phyloP scores from a whole-genome alignment of 2,888 invertebrate genomes.

The Pristionchus exspectatus region DNA sequence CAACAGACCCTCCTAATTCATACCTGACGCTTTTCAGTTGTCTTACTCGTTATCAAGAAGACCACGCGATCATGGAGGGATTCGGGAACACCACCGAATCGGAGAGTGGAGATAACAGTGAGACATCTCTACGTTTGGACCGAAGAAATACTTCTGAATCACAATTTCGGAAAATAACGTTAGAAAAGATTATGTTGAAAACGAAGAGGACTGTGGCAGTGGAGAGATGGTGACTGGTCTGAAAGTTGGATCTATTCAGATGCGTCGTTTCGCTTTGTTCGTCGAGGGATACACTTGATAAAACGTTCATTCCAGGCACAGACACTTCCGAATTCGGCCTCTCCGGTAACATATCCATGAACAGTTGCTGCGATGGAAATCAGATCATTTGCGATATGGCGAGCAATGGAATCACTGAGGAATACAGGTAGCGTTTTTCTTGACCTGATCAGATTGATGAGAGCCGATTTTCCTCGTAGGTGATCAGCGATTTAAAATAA shows the following conservation, averaged over 20 bases:
- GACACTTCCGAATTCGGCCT: conserved; percentile 18
- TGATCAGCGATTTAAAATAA: background rate
- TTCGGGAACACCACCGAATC: background rate
- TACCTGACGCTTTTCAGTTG: conserved; percentile 9
- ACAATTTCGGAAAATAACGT: conserved; percentile 67
- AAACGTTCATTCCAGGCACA: background rate
- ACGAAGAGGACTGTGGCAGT: conserved; percentile 75
- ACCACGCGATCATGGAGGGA: conserved; percentile 26
- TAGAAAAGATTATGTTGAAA: conserved; percentile 75
- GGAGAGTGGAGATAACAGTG: conserved; percentile 15
- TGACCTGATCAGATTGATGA: background rate
- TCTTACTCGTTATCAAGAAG: conserved; percentile 8
- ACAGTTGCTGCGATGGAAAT: conserved; percentile 55
- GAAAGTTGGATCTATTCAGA: conserved; percentile 25
- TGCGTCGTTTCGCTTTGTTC: too few relatives aligned
- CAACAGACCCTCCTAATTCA: background rate
- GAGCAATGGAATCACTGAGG: conserved; percentile 20
- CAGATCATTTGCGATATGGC: conserved; percentile 29
- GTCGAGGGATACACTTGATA: too few relatives aligned
- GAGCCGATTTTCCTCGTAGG: background rate
- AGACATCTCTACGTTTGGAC: background rate
- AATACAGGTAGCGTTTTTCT: background rate
- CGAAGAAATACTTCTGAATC: background rate
- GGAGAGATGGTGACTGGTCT: conserved; percentile 73
- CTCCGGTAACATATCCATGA: background rate